Conservation (phyloP, 2,113 vertebrate genomes). For the Melanerpes aurifrons region DNA sequence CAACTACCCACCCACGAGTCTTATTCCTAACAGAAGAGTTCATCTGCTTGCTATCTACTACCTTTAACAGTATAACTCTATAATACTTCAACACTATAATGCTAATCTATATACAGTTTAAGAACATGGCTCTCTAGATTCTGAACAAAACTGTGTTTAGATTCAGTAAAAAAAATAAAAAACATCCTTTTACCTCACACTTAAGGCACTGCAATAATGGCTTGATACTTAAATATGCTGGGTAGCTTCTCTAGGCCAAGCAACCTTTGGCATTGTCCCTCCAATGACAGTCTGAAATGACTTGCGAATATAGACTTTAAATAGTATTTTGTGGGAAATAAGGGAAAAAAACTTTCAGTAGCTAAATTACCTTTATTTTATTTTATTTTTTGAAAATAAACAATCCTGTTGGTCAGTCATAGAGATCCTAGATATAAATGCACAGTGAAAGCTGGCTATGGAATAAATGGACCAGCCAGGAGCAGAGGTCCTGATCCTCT, state of each 20-base stretch:
- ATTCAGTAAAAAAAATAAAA: neutral
- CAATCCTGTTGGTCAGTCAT: neutral
- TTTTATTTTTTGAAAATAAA: neutral
- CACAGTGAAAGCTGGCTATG: neutral
- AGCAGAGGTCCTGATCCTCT: neutral
- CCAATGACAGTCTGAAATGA: neutral
- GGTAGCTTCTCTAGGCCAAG: neutral
- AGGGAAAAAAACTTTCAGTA: neutral
- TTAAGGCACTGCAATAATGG: neutral
- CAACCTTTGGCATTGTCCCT: neutral
- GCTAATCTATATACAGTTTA: neutral
- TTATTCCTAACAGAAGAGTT: neutral
- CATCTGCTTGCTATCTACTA: neutral
- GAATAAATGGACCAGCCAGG: neutral
- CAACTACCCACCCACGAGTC: neutral
- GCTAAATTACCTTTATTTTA: neutral
- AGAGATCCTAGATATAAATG: neutral
- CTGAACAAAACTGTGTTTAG: neutral
- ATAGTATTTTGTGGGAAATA: neutral
- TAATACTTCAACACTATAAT: neutral
- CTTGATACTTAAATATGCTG: neutral
- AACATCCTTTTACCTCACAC: neutral
- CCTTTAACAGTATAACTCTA: neutral
- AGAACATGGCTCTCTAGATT: neutral
- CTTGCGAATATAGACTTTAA: neutral